These are phyloP conservation scores for Minunthozetes semirufus DNA, from an alignment of 2,888 invertebrate species.

Conservation along the genomic window DNA sequence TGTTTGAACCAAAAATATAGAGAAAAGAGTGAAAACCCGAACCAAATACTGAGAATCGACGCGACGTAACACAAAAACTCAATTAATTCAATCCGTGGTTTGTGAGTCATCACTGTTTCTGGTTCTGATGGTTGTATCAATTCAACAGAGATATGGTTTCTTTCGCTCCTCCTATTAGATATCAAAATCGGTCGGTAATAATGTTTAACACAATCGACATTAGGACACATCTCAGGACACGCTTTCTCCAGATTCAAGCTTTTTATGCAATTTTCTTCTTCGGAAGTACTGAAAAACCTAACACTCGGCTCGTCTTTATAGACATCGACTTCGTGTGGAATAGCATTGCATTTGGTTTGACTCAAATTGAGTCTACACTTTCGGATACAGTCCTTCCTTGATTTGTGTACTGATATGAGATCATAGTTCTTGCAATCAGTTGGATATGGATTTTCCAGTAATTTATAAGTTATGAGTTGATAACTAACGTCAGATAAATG, in stretches of 20 bases:
- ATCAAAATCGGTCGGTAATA: not conserved
- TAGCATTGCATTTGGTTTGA: not conserved
- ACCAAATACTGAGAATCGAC: not conserved
- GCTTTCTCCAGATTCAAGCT: not conserved
- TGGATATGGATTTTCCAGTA: not conserved
- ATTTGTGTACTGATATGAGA: not conserved
- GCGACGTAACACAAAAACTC: not conserved
- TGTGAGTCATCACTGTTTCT: not conserved
- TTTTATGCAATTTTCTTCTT: not conserved
- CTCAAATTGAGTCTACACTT: not conserved
- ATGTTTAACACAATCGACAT: not conserved
- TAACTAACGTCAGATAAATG: not conserved
- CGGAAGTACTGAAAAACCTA: not conserved
- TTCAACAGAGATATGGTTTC: not conserved
- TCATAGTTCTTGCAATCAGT: not conserved
- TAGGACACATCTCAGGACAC: not conserved
- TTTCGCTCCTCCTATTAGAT: not conserved
- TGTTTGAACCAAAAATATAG: not conserved
- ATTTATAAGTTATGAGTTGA: not conserved
- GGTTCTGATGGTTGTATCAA: not conserved
- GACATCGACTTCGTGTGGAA: constrained; percentile 1
- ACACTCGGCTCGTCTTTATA: constrained; percentile 11
- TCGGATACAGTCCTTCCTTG: not conserved
- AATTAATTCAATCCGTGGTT: not conserved
- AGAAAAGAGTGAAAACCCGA: not conserved